A percentile compares a stretch with the other conserved stretches of the same genome.
phyloP scores from a whole-genome alignment of 2,113 vertebrate species.

The Cyphomyrus discorhynchus region DNA sequence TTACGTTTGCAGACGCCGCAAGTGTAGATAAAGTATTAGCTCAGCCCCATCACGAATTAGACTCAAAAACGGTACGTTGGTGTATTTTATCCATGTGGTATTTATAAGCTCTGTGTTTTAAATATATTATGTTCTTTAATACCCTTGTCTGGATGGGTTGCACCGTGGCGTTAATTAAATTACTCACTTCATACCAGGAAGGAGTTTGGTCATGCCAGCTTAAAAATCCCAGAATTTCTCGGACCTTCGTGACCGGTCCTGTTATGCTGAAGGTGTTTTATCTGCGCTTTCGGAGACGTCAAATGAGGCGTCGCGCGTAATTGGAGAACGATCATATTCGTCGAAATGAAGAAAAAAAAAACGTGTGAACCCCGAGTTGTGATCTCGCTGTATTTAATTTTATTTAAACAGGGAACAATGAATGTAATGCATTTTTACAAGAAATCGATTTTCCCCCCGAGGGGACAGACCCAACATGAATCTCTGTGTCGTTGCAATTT shows the following conservation, averaged over 20 bases:
- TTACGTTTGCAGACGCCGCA: slow-evolving; percentile 92
- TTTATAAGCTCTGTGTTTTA: not conserved
- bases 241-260: not conserved
- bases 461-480: slow-evolving; percentile 4
- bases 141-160: not conserved
- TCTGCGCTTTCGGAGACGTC: not conserved
- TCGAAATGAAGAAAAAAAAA: slow-evolving; percentile 13
- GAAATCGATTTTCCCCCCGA: slow-evolving; percentile 4
- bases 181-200: not conserved
- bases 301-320: not conserved
- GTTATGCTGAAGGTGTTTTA: not conserved
- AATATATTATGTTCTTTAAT: slow-evolving; percentile 21
- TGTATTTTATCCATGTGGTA: slow-evolving; percentile 24
- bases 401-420: slow-evolving; percentile 10
- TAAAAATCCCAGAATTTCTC: not conserved
- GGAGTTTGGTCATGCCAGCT: not conserved
- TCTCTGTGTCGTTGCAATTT: slow-evolving; percentile 8
- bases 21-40: slow-evolving; percentile 97
- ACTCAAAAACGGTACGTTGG: slow-evolving; percentile 94
- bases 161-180: not conserved
- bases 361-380: not conserved
- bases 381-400: not conserved
- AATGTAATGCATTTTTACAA: slow-evolving; percentile 16
- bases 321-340: not conserved
- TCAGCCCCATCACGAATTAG: slow-evolving; percentile 93